Percentiles rank a stretch among this genome's conserved stretches.
phyloP scores from a whole-genome alignment of 2,113 vertebrate genomes.

The Periophthalmodon schlosseri region DNA sequence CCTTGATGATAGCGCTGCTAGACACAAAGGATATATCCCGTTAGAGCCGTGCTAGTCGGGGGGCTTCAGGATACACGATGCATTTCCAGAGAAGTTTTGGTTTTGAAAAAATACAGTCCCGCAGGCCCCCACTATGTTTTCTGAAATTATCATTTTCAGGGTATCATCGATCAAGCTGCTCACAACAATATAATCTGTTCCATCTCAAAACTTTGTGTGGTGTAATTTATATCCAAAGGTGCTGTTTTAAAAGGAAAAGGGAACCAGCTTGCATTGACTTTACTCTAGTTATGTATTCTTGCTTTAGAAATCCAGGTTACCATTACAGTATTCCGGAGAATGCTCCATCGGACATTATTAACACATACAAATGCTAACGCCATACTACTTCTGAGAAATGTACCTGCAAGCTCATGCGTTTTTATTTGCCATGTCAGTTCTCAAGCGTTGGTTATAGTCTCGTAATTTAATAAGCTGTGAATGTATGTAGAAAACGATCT shows the following conservation, averaged over 20 bases:
- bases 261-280: slow-evolving; percentile 33
- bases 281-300: slow-evolving; percentile 46
- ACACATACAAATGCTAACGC: slow-evolving; percentile 28
- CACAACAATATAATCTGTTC: slow-evolving; percentile 60
- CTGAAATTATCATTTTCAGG: slow-evolving; percentile 48
- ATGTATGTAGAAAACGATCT: slow-evolving; percentile 14
- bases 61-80: slow-evolving; percentile 31
- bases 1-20: slow-evolving; percentile 42
- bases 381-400: slow-evolving; percentile 20
- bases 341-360: slow-evolving; percentile 17
- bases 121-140: slow-evolving; percentile 35
- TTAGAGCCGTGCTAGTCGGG: slow-evolving; percentile 26
- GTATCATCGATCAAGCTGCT: slow-evolving; percentile 56
- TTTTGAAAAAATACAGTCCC: slow-evolving; percentile 34
- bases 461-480: slow-evolving; percentile 23
- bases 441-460: slow-evolving; percentile 7
- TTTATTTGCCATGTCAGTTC: slow-evolving; percentile 6
- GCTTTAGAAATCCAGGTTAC: slow-evolving; percentile 30
- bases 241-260: slow-evolving; percentile 29
- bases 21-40: slow-evolving; percentile 51
- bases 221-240: slow-evolving; percentile 50
- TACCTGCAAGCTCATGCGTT: slow-evolving; percentile 33
- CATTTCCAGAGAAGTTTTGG: slow-evolving; percentile 17
- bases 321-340: slow-evolving; percentile 34
- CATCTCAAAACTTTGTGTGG: slow-evolving; percentile 48